Conservation (phyloP, 2,797 vertebrate genomes). For the Falco columbarius region DNA sequence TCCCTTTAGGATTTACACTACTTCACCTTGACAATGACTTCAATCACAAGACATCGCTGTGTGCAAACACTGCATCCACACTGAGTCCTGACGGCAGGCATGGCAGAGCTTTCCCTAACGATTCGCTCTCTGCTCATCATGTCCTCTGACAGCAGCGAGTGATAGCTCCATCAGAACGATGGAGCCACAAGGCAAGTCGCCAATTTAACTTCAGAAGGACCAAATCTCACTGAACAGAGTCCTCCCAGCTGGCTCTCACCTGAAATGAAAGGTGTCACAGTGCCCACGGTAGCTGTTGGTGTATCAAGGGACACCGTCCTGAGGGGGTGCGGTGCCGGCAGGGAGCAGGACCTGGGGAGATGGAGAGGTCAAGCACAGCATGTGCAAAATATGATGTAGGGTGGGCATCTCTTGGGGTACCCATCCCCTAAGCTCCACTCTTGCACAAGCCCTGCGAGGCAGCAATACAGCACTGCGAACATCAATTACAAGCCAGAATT, state of each 20-base stretch:
- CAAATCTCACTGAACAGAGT: neutral
- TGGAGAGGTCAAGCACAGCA: neutral
- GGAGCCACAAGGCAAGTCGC: fast-evolving
- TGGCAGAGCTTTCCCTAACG: neutral
- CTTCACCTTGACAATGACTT: neutral
- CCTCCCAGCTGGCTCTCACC: neutral
- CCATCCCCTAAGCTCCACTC: neutral
- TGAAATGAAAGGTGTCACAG: neutral
- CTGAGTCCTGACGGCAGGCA: fast-evolving
- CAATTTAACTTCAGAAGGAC: neutral
- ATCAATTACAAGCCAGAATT: neutral
- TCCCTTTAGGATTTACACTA: neutral
- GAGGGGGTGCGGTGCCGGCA: fast-evolving
- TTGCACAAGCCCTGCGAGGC: fast-evolving
- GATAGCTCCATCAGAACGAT: neutral
- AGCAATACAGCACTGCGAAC: neutral
- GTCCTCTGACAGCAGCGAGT: neutral
- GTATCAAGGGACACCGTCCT: neutral
- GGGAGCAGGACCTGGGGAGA: neutral
- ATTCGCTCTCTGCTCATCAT: neutral
- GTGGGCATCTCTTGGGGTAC: neutral
- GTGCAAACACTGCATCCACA: neutral
- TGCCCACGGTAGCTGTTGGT: neutral
- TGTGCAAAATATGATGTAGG: fast-evolving
- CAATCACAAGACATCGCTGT: neutral